Conservation (phyloP, 1,140 invertebrate species). For the Leptinotarsa undecemlineata region DNA sequence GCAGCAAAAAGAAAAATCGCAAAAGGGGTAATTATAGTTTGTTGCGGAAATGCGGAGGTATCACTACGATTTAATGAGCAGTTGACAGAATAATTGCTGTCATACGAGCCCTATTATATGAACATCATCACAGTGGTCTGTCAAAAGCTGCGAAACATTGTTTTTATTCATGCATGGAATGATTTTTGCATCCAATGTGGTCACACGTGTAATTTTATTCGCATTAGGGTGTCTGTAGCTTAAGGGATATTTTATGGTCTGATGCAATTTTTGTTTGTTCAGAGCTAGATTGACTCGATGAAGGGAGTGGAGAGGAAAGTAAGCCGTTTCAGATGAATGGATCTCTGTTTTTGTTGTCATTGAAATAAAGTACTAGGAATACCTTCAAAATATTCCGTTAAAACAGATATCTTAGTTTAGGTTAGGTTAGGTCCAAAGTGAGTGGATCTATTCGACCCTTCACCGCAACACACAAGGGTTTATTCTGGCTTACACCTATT, state of each 20-base stretch:
- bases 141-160: not conserved
- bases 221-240: conserved; percentile 5
- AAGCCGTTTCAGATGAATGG: too few relatives aligned
- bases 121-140: not conserved
- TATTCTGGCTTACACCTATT: too few relatives aligned
- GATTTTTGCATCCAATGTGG: not conserved
- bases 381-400: too few relatives aligned
- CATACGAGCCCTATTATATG: not conserved
- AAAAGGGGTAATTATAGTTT: conserved; percentile 6
- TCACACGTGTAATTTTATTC: not conserved
- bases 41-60: not conserved
- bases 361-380: too few relatives aligned
- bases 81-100: not conserved
- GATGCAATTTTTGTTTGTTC: not conserved
- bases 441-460: too few relatives aligned
- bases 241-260: not conserved
- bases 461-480: too few relatives aligned
- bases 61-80: not conserved
- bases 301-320: too few relatives aligned
- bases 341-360: too few relatives aligned
- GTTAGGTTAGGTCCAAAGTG: too few relatives aligned
- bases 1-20: not conserved
- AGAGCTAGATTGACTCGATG: not conserved
- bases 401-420: too few relatives aligned
- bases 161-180: not conserved